Evolutionary conservation across 2,113 vertebrate species (phyloP), one percentile per base, ranked within the genome.

Genomic region (Eudyptes chrysolophus): DNA sequence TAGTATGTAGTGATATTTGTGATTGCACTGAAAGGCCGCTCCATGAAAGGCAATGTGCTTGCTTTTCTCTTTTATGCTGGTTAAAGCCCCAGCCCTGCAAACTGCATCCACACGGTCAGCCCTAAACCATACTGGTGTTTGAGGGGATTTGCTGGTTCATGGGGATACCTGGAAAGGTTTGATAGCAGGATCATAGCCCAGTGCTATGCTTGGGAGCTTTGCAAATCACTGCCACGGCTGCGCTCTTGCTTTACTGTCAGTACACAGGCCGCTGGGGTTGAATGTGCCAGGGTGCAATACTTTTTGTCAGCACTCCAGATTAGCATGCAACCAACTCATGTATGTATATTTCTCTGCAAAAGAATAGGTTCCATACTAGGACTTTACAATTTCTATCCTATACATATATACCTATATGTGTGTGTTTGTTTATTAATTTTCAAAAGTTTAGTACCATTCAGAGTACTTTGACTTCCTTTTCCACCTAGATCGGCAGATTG

Each of bases 401-500:
- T 57, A 30, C 13, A 10, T 38, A 6, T 44, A 34, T 77, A 34
- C 25, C 17, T 55, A 3, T 34, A 4, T 36, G 13, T 57, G 22
- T 34, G 30, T 40, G 38, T 64, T 69, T 52, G 2, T 36, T 54
- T 58, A 90, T 10, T 66, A 27, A 46, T 34, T 95, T 52, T 69
- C 40, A 62, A 75, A 90, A 86, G 44, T 49, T 20, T 26, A 36
- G 54, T 44, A 8, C 57, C 48, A 52, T 32, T 94, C 44, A 40
- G 30, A 82, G 12, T 81, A 54, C 62, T 61, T 55, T 57, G 19
- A 55, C n/a, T 94, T 76, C 42, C 46, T 80, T 71, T 51, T 40
- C 75, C 24, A 24, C 90, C 54, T 98, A 99, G 99, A 99, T 99
- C 29, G 99, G 99, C 64, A 99, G 99, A 57, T 96, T 99, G 97